Evolutionary conservation across 2,113 vertebrate species (phyloP).

Genomic region (Lepus europaeus): DNA sequence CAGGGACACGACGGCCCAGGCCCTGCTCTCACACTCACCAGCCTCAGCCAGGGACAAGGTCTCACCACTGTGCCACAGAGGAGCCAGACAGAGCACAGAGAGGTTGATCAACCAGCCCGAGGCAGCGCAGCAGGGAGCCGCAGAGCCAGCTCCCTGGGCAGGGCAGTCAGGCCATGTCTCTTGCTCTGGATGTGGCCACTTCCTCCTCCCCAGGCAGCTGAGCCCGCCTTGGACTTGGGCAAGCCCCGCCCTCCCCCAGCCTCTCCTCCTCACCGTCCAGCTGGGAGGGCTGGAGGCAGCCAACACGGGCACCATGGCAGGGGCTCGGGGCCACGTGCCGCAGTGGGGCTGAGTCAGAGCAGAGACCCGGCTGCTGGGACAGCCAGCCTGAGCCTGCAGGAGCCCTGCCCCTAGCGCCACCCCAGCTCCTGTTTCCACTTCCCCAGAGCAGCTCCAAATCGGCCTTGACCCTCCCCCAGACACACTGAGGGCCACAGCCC

Average conservation of each 20-base stretch:
- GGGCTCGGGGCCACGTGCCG: neutral
- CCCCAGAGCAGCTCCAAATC: neutral
- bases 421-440: neutral
- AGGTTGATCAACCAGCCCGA: neutral
- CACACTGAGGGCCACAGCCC: neutral
- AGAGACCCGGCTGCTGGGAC: fast-evolving
- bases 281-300: neutral
- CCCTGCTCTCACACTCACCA: neutral
- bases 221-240: fast-evolving
- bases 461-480: neutral
- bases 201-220: neutral
- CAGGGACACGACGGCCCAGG: neutral
- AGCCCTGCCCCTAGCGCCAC: neutral
- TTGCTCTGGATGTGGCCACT: neutral
- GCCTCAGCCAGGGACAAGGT: neutral
- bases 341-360: too few relatives aligned
- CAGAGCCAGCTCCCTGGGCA: neutral
- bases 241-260: too few relatives aligned
- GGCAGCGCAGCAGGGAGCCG: neutral
- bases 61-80: neutral
- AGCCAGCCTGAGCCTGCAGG: neutral
- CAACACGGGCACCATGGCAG: neutral
- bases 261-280: neutral
- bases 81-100: neutral
- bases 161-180: neutral